Evolutionary conservation across 2,113 vertebrate species (phyloP).

Genomic region (Barnardius zonarius): DNA sequence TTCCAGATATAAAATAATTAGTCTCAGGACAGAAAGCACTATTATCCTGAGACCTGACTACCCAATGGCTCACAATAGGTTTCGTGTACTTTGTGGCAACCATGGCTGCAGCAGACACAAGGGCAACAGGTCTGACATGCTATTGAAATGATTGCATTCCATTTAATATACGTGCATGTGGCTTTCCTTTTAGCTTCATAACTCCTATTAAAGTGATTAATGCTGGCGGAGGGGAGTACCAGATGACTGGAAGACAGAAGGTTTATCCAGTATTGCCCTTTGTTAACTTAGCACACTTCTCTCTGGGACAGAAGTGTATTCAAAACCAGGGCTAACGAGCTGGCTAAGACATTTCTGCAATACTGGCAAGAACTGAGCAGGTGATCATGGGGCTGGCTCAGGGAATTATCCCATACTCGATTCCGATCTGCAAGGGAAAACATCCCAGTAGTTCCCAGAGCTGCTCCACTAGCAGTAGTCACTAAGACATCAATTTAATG

Average conservation of each 20-base stretch:
- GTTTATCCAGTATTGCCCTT: background rate
- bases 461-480: background rate
- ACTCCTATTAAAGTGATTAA: background rate
- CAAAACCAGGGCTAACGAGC: background rate
- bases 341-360: background rate
- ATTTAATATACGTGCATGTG: background rate
- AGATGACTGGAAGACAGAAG: background rate
- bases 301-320: background rate
- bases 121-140: background rate
- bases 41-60: background rate
- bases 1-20: background rate
- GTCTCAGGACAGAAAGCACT: background rate
- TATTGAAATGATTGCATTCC: background rate
- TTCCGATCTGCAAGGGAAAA: background rate
- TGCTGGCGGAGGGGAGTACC: background rate
- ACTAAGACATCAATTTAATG: background rate
- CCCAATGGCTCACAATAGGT: background rate
- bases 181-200: background rate
- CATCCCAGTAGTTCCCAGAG: background rate
- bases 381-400: background rate
- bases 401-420: background rate
- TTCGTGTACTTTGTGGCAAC: background rate
- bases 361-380: background rate
- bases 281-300: background rate
- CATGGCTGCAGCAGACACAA: background rate